phyloP scores from a whole-genome alignment of 2,888 invertebrate species.

The Saturnia pavonia region DNA sequence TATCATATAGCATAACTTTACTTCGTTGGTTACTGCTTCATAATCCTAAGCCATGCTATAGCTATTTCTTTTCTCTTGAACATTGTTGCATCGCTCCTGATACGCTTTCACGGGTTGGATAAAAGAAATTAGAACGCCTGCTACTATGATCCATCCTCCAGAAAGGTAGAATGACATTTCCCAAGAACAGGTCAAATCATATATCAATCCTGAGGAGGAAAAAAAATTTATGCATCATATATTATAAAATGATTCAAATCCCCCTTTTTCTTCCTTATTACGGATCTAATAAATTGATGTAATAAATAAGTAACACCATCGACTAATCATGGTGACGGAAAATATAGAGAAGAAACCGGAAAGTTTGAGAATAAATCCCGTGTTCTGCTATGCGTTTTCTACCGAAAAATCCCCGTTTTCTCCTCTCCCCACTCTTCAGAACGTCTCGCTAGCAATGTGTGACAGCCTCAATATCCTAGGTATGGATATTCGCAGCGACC shows the following conservation, averaged over 20 bases:
- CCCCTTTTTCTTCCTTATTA: background rate
- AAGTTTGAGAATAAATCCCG: background rate
- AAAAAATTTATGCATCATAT: background rate
- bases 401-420: no score
- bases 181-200: conserved; percentile 87
- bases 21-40: background rate
- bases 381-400: no score
- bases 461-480: no score
- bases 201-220: conserved; percentile 83
- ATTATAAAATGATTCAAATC: background rate
- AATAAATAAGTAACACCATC: background rate
- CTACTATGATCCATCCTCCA: conserved; percentile 89
- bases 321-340: background rate
- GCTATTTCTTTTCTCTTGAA: conserved; percentile 34
- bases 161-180: conserved; percentile 90
- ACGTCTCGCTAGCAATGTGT: no score
- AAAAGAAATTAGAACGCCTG: conserved; percentile 86
- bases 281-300: background rate
- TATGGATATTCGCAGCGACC: no score
- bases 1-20: background rate
- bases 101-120: conserved; percentile 84
- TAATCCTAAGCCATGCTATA: conserved; percentile 44
- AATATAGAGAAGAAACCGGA: background rate
- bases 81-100: conserved; percentile 44
- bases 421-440: no score